phyloP scores from a whole-genome alignment of 1,140 invertebrate genomes.

The Drosophila yakuba region DNA sequence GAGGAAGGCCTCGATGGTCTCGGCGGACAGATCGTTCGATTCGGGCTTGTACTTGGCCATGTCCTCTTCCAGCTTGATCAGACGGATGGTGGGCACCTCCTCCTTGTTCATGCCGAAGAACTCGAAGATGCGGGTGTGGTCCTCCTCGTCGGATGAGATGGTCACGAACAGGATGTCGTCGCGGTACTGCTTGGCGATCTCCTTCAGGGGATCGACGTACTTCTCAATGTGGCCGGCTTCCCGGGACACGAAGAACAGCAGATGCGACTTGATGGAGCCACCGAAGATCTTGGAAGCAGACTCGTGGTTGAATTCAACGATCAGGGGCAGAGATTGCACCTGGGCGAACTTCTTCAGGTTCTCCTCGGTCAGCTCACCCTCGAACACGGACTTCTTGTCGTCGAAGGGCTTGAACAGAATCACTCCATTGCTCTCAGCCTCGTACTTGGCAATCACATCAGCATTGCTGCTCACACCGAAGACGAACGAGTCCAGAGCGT shows the following conservation, averaged over 20 bases:
- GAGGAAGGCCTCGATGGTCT: constrained; percentile 94
- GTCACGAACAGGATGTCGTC: constrained; percentile 97
- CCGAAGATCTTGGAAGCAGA: constrained; percentile 98
- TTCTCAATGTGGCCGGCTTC: constrained; percentile 93
- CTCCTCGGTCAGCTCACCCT: constrained; percentile 89
- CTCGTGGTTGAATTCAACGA: constrained; percentile 99
- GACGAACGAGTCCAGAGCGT: constrained; percentile 92
- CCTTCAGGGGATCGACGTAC: constrained; percentile 90
- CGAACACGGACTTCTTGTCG: constrained; percentile 93
- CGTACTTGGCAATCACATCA: constrained; percentile 87
- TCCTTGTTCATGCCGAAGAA: constrained; percentile 99
- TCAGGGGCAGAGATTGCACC: constrained; percentile 94
- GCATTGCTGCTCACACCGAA: constrained; percentile 94
- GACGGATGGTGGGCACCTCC: constrained; percentile 95
- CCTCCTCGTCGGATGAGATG: constrained; percentile 97
- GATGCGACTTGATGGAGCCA: constrained; percentile 98
- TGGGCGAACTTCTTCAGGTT: constrained; percentile 93
- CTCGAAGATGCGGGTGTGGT: constrained; percentile 98
- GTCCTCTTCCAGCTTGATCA: constrained; percentile 98
- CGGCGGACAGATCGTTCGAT: constrained; percentile 90
- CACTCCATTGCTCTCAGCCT: constrained; percentile 70
- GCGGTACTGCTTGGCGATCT: constrained; percentile 94
- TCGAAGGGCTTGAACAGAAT: constrained; percentile 92
- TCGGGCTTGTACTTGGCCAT: constrained; percentile 99
- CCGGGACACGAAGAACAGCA: constrained; percentile 97